Base-by-base conservation (phyloP, 2,888 invertebrate genomes). In the Oscheius sp. region DNA sequence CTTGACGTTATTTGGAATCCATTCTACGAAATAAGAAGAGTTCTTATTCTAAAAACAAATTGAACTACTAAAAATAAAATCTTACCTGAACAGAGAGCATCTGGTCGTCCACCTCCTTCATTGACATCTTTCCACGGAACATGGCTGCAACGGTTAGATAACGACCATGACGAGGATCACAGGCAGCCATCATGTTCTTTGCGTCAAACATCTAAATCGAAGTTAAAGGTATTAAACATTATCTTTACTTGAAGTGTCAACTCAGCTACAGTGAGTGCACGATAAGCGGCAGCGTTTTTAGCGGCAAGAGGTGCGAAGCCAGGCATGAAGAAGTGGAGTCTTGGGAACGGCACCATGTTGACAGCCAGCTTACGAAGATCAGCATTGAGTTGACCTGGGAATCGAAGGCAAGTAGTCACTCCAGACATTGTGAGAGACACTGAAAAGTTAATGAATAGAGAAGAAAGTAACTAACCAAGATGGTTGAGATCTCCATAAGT, bases 81-180 rank as follows among this genome's bases (percentile, higher is more conserved):
- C 90, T 95, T 95, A 89, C 93, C 88, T 95, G 95, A 84, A 96
- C 93, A n/a, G n/a, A n/a, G n/a, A n/a, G n/a, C n/a, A n/a, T n/a
- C n/a, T n/a, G n/a, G n/a, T n/a, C n/a, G n/a, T n/a, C n/a, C 84
- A 92, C 92, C 17, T 92, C 84, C 64, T 85, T 79, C 91, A 91
- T 91, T 55, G 90, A 90, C 90, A 90, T 89, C 31, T 88, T 88
- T 34, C 89, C 90, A 65, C 90, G 87, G 88, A 90, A 89, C 78
- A 90, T 89, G 63, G 90, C 90, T 39, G 90, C 90, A 17, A 90
- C 90, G 27, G 90, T 90, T 63, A 90, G 87, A 84, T 90, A 90
- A 8, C 90, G 88, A 20, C 89, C 89, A 82, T 88, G 87, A 46
- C 89, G 84, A 20, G 89, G 89, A 76, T 89, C 89, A 80, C 89